A percentile compares a stretch with the other conserved stretches of the same genome.
Evolutionary conservation across 2,888 invertebrate species (phyloP).

Genomic region (Drosophila leonis): DNA sequence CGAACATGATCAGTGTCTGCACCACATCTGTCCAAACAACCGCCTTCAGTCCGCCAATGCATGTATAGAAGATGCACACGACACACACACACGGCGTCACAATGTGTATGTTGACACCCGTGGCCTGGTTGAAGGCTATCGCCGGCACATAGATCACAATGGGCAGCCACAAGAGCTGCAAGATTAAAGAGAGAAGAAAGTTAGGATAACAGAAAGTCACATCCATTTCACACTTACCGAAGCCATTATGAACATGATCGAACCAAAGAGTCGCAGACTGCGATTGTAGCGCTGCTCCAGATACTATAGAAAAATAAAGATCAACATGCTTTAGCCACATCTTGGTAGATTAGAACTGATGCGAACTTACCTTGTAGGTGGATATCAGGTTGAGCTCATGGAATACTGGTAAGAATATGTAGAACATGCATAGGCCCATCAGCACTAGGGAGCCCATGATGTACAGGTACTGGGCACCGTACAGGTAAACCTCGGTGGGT

Average conservation of each 20-base stretch:
- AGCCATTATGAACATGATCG: conserved; percentile 88
- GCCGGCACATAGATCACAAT: conserved; percentile 91
- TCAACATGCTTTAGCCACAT: not conserved
- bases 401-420: conserved; percentile 89
- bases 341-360: not conserved
- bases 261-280: conserved; percentile 89
- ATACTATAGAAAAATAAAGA: conserved; percentile 85
- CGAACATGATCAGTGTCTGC: conserved; percentile 89
- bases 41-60: conserved; percentile 89
- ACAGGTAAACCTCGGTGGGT: conserved; percentile 92
- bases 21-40: conserved; percentile 92
- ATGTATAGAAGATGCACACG: conserved; percentile 93
- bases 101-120: conserved; percentile 91
- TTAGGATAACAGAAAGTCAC: not conserved
- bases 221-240: conserved; percentile 86
- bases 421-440: conserved; percentile 88
- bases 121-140: conserved; percentile 91
- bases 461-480: conserved; percentile 91
- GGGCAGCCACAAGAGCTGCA: conserved; percentile 89
- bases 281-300: conserved; percentile 89
- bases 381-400: conserved; percentile 90
- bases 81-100: conserved; percentile 91
- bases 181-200: not conserved
- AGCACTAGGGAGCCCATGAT: conserved; percentile 86
- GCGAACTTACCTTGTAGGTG: conserved; percentile 89